Evolutionary conservation across 2,888 invertebrate genomes (phyloP).

Genomic region (Lasioglossum zephyrum): DNA sequence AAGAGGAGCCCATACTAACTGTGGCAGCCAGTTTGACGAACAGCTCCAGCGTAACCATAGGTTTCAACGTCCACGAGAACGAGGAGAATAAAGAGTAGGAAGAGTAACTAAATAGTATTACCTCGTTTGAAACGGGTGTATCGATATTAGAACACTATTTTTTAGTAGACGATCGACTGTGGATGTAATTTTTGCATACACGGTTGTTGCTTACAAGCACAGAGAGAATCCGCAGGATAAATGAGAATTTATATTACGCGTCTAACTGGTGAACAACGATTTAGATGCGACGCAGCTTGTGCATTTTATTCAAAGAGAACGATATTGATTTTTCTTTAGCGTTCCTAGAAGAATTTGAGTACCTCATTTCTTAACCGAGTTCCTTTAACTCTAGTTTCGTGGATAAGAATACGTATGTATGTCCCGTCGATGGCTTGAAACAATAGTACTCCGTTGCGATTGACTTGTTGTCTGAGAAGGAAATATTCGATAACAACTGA

Average conservation of each 20-base stretch:
- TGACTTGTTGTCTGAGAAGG: neutral
- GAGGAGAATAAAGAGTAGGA: constrained; percentile 66
- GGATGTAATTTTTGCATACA: constrained; percentile 1
- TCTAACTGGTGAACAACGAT: neutral
- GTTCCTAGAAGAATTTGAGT: neutral
- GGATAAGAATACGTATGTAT: neutral
- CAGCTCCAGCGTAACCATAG: constrained; percentile 75
- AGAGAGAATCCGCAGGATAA: neutral
- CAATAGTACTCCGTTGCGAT: neutral
- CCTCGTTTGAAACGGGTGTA: neutral
- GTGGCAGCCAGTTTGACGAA: constrained; percentile 78
- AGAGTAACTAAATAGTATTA: constrained; percentile 42
- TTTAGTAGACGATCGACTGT: constrained; percentile 19
- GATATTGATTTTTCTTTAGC: neutral
- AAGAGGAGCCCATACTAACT: constrained; percentile 77
- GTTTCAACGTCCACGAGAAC: constrained; percentile 76
- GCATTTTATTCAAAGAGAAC: neutral
- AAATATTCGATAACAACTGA: constrained; percentile 12
- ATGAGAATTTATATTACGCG: constrained; percentile 2
- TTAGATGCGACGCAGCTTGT: neutral
- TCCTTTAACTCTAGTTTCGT: neutral
- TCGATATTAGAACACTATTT: neutral
- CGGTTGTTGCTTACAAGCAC: neutral
- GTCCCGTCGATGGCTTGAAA: neutral
- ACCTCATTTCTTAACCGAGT: neutral